These are phyloP conservation scores for Gastrophryne carolinensis DNA, from an alignment of 2,797 vertebrate genomes.

Conservation along the genomic window DNA sequence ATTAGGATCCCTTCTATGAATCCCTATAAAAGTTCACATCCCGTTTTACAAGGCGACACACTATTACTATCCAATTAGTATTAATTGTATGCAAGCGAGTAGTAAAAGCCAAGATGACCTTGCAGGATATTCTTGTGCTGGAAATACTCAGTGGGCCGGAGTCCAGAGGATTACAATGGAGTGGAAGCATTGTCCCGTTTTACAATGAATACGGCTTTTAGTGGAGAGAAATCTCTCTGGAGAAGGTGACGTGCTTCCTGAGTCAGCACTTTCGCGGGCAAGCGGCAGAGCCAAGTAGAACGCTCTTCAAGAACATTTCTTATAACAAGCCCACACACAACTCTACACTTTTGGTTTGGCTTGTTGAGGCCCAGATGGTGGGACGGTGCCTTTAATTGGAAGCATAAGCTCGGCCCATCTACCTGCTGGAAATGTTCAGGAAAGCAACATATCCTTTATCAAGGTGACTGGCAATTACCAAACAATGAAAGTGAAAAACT, in stretches of 20 bases:
- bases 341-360: background rate
- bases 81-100: slow-evolving; percentile 29
- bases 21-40: slow-evolving; percentile 28
- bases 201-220: background rate
- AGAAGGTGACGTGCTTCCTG: background rate
- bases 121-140: slow-evolving; percentile 32
- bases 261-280: background rate
- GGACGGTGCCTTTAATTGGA: background rate
- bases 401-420: background rate
- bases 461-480: background rate
- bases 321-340: background rate
- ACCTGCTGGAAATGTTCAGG: background rate
- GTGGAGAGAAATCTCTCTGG: background rate
- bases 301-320: background rate
- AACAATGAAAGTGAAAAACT: no score
- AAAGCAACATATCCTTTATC: background rate
- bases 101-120: slow-evolving; percentile 14
- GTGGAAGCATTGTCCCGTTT: slow-evolving; percentile 4
- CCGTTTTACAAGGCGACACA: slow-evolving; percentile 33
- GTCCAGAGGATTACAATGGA: slow-evolving; percentile 4
- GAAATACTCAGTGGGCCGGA: background rate
- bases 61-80: slow-evolving; percentile 42
- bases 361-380: background rate
- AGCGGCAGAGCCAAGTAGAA: background rate
- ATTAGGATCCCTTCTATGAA: slow-evolving; percentile 9